A percentile compares a stretch with the other conserved stretches of the same genome.
These are phyloP conservation scores for Pimpla rufipes DNA, from an alignment of 2,888 invertebrate species.

Conservation along the genomic window DNA sequence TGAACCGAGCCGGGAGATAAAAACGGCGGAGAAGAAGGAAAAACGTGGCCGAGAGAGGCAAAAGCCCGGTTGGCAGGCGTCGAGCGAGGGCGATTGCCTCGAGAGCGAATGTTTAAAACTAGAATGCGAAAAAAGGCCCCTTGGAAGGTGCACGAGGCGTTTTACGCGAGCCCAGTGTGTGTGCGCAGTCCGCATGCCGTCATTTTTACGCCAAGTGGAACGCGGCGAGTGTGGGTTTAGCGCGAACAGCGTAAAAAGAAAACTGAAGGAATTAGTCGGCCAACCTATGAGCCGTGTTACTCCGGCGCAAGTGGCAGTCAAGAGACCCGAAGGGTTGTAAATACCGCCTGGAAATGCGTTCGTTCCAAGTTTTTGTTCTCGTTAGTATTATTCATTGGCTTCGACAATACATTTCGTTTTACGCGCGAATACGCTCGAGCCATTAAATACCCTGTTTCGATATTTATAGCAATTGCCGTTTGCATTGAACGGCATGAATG, in stretches of 20 bases:
- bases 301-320: neutral
- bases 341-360: neutral
- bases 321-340: neutral
- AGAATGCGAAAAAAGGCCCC: constrained; percentile 12
- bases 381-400: neutral
- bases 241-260: neutral
- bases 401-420: neutral
- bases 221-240: neutral
- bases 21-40: neutral
- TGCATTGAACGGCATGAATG: no score
- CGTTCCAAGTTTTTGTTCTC: neutral
- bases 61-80: neutral
- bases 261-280: neutral
- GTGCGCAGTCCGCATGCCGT: neutral
- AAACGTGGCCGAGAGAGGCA: neutral
- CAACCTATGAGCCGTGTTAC: neutral
- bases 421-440: no score
- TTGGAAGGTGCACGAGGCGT: neutral
- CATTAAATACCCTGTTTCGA: no score
- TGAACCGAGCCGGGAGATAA: constrained; percentile 7
- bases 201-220: constrained; percentile 3
- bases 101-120: constrained; percentile 24
- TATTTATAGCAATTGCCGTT: no score
- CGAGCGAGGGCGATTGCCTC: constrained; percentile 31
- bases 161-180: neutral